These are phyloP conservation scores for Seira ritae DNA, from an alignment of 2,888 invertebrate species.

Conservation along the genomic window DNA sequence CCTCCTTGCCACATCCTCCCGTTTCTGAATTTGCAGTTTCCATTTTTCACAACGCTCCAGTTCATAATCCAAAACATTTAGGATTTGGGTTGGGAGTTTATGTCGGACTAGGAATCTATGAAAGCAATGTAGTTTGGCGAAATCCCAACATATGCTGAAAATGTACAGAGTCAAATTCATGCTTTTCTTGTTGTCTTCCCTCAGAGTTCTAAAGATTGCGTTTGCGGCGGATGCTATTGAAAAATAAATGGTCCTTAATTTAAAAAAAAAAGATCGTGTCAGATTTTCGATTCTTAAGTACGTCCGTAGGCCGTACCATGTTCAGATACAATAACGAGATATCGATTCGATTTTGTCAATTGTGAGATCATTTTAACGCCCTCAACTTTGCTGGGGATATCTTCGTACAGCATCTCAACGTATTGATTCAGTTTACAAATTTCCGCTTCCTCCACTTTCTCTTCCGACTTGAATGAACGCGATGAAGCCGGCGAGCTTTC, in stretches of 20 bases:
- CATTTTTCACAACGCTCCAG: conserved; percentile 63
- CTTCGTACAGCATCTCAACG: conserved; percentile 67
- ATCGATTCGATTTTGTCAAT: conserved; percentile 48
- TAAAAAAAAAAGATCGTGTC: too few species aligned
- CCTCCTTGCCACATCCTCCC: conserved; percentile 35
- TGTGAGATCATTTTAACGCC: conserved; percentile 44
- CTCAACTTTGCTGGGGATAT: conserved; percentile 52
- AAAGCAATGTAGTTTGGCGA: conserved; percentile 60
- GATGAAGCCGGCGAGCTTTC: conserved; percentile 7
- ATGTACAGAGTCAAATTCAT: conserved; percentile 49
- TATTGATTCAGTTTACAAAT: conserved; percentile 58
- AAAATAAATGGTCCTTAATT: neutral
- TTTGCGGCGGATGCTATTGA: conserved; percentile 62
- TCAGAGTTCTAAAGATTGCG: conserved; percentile 61
- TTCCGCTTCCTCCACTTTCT: conserved; percentile 45
- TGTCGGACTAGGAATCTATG: conserved; percentile 57
- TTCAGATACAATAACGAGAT: conserved; percentile 41
- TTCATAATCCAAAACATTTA: conserved; percentile 61
- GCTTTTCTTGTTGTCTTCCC: conserved; percentile 59
- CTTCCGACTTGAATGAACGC: neutral
- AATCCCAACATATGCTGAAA: conserved; percentile 55
- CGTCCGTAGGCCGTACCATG: too few species aligned
- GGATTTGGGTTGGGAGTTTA: conserved; percentile 35
- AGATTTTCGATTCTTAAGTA: neutral
- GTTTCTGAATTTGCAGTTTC: conserved; percentile 50